These are phyloP conservation scores for Linnaemya vulpina DNA, from an alignment of 2,888 invertebrate species.

Conservation along the genomic window DNA sequence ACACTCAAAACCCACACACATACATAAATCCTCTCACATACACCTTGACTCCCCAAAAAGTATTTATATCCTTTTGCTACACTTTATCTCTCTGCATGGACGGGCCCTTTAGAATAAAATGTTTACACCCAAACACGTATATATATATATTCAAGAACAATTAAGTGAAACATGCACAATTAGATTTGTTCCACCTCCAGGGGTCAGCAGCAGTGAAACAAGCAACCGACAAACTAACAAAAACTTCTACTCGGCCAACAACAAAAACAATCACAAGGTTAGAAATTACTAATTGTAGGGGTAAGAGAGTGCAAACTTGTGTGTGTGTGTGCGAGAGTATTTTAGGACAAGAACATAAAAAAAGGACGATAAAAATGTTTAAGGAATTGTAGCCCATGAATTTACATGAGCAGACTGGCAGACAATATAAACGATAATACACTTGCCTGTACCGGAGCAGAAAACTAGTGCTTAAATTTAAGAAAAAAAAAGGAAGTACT, in stretches of 20 bases:
- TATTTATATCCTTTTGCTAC: slow-evolving; percentile 27
- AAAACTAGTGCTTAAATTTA: slow-evolving; percentile 15
- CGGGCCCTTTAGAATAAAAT: slow-evolving; percentile 25
- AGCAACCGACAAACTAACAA: slow-evolving; percentile 42
- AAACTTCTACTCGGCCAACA: slow-evolving; percentile 24
- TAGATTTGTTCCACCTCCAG: slow-evolving; percentile 62
- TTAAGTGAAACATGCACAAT: slow-evolving; percentile 70
- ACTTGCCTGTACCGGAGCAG: not conserved
- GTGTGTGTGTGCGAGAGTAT: not conserved
- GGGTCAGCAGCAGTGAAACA: slow-evolving; percentile 39
- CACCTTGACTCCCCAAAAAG: not conserved
- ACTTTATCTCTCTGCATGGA: slow-evolving; percentile 30
- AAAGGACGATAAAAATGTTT: slow-evolving; percentile 53
- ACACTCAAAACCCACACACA: not conserved
- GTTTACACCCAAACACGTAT: slow-evolving; percentile 55
- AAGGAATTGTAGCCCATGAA: slow-evolving; percentile 56
- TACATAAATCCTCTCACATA: not conserved
- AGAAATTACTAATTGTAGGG: slow-evolving; percentile 47
- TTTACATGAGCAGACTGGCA: slow-evolving; percentile 50
- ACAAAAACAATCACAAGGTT: slow-evolving; percentile 27
- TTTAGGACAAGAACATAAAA: no score
- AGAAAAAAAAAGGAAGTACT: not conserved
- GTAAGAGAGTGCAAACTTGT: not conserved
- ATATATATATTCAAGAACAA: slow-evolving; percentile 63
- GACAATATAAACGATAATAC: slow-evolving; percentile 21